Percentiles rank a stretch among this genome's conserved stretches.
phyloP scores from a whole-genome alignment of 2,113 vertebrate genomes.

The Ascaphus truei region DNA sequence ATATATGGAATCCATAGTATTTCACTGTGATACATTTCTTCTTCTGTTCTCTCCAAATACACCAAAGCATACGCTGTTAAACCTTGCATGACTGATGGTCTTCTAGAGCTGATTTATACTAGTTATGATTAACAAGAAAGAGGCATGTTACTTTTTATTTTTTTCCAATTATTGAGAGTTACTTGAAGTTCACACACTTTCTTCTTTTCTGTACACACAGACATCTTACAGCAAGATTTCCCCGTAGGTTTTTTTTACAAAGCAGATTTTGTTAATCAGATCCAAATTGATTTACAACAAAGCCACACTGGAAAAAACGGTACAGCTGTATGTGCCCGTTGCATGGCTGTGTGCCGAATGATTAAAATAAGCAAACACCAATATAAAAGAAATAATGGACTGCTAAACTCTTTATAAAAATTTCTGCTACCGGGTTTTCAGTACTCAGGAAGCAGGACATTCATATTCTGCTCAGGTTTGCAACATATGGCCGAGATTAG shows the following conservation, averaged over 20 bases:
- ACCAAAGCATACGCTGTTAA: too few species aligned
- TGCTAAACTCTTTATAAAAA: background rate
- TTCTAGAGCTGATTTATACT: too few species aligned
- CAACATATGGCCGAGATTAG: background rate
- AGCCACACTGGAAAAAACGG: background rate
- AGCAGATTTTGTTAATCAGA: constrained; percentile 15
- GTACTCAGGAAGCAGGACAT: background rate
- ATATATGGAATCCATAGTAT: too few species aligned
- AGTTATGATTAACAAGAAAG: too few species aligned
- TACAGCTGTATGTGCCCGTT: background rate
- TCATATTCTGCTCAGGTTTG: background rate
- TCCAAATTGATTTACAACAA: constrained; percentile 11
- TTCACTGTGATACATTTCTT: too few species aligned
- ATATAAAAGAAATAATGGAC: background rate
- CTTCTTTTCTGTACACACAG: too few species aligned
- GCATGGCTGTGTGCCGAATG: background rate
- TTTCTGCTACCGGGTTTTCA: background rate
- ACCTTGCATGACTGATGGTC: too few species aligned
- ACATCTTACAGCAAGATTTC: background rate
- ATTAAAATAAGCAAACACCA: background rate
- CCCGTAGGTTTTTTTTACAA: constrained; percentile 12
- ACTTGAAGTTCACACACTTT: too few species aligned
- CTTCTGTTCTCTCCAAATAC: too few species aligned
- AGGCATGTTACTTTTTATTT: too few species aligned
- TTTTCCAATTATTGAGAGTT: too few species aligned